These are phyloP conservation scores for Kuschelorhynchus macadamiae DNA, from an alignment of 2,888 invertebrate species.

Conservation along the genomic window DNA sequence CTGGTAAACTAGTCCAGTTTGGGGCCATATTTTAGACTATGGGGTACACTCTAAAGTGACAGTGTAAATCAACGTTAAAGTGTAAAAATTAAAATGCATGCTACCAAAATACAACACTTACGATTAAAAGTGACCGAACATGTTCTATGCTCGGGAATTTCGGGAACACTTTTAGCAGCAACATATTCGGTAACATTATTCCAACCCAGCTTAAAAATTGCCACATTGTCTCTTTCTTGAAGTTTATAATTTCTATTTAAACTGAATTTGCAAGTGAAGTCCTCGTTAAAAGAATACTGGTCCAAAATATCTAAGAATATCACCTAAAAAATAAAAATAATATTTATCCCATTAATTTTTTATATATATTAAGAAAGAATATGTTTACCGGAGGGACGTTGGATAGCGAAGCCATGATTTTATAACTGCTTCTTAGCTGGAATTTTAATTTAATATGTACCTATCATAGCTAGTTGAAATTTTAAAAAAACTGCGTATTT, in stretches of 20 bases:
- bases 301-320: slow-evolving; percentile 61
- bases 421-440: too few relatives aligned
- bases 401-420: too few relatives aligned
- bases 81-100: too few relatives aligned
- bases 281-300: slow-evolving; percentile 60
- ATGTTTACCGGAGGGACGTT: too few relatives aligned
- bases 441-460: too few relatives aligned
- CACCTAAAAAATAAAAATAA: slow-evolving; percentile 55
- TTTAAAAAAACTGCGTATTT: too few relatives aligned
- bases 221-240: slow-evolving; percentile 64
- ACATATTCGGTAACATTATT: slow-evolving; percentile 63
- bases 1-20: too few relatives aligned
- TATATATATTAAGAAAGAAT: too few relatives aligned
- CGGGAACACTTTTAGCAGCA: slow-evolving; percentile 63
- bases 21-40: too few relatives aligned
- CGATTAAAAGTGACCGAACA: slow-evolving; percentile 60
- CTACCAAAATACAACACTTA: slow-evolving; percentile 52
- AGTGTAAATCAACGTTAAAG: too few relatives aligned
- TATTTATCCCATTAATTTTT: slow-evolving; percentile 11
- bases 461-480: too few relatives aligned
- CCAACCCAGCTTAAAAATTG: slow-evolving; percentile 66
- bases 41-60: too few relatives aligned
- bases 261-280: slow-evolving; percentile 60
- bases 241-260: slow-evolving; percentile 60
- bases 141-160: slow-evolving; percentile 35